A percentile compares a stretch with the other conserved stretches of the same genome.
Conservation (phyloP, 2,113 vertebrate species). For the Sardina pilchardus region DNA sequence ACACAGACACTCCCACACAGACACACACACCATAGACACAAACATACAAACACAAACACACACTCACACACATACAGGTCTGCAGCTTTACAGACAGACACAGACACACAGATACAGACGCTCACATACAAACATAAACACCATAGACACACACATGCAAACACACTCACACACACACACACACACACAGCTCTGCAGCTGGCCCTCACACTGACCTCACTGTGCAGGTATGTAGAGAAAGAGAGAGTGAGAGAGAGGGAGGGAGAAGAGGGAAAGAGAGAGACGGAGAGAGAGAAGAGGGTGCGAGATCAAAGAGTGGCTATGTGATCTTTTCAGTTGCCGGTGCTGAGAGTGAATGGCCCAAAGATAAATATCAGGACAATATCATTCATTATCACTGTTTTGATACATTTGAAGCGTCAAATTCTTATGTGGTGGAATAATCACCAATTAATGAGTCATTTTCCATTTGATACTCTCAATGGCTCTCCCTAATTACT, state of each 20-base stretch:
- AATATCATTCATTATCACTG: not conserved
- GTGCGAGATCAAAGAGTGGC: not conserved
- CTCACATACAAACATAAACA: no score
- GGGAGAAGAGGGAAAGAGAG: not conserved
- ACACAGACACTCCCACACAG: no score
- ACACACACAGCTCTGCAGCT: not conserved
- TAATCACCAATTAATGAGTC: not conserved
- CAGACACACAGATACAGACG: no score
- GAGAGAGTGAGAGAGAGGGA: not conserved
- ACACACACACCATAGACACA: no score
- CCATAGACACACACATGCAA: not conserved
- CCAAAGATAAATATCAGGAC: not conserved
- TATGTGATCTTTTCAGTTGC: not conserved
- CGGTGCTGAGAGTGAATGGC: not conserved
- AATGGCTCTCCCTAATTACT: not conserved
- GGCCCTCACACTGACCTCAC: conserved; percentile 40
- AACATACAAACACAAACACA: no score
- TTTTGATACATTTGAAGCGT: not conserved
- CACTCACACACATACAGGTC: no score
- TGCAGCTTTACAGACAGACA: no score
- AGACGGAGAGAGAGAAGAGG: not conserved
- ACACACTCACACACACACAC: not conserved
- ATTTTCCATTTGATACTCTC: conserved; percentile 1
- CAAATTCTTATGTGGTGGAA: not conserved
- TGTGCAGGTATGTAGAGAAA: conserved; percentile 19